Base-by-base conservation (phyloP, 2,113 vertebrate genomes). In the Xiphophorus couchianus region DNA sequence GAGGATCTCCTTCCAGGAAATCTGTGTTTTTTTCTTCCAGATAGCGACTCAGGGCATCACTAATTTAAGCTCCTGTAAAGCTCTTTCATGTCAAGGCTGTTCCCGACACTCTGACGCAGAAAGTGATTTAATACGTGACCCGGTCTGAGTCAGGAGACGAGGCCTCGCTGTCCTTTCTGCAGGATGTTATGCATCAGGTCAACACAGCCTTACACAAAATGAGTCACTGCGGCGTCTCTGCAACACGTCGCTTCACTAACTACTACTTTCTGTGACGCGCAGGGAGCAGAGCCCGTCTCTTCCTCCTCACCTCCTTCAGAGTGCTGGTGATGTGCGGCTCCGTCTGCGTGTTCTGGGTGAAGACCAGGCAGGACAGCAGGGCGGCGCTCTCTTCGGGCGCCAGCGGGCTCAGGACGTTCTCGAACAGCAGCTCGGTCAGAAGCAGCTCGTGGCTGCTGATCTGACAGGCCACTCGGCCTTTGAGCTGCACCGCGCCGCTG, bases 361-460 rank as follows among this genome's bases (percentile, higher is more conserved):
- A 98, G 58, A 97, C 94, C 73, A 97, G 81, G 75, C 96, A 97
- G 44, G 96, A 96, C 70, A 97, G 95, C 86, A 98, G 94, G 80
- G 96, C 96, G 14, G 96, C 97, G 11, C 96, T 97, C 92, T 98
- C 96, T 85, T 97, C 96, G 0, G 96, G 96, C 9, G 93, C 94
- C 86, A 98, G 90, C 5, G 95, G 87, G 1, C 96, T 97, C 81
- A 98, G 93, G 1, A 94, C 94, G 0, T 97, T 97, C 86, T 97
- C 97, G 2, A 98, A 95, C 84, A 97, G 95, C 88, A 98, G 95
- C 91, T 98, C 96, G 0, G 96, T 97, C 35, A 98, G 95, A 35
- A 98, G 93, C 62, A 98, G 90, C 90, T 98, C 97, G 0, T 98
- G 96, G 89, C 95, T 96, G 90, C 95, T 97, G 92, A 98, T 96